A percentile compares a stretch with the other conserved stretches of the same genome.
These are phyloP conservation scores for Sebastes steindachneri DNA, from an alignment of 2,797 vertebrate species.

Conservation along the genomic window DNA sequence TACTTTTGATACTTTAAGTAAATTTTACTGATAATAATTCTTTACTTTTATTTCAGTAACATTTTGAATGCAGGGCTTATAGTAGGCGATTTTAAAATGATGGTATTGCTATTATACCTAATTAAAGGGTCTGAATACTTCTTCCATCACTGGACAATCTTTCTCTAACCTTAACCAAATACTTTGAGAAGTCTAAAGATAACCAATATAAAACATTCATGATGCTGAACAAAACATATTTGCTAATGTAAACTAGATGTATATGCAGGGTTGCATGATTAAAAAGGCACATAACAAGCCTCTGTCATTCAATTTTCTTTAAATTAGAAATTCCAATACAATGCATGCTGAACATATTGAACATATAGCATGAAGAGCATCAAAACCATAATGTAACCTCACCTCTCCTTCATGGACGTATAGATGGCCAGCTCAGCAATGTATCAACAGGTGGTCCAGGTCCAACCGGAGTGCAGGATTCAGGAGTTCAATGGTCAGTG, in stretches of 20 bases:
- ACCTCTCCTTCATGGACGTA: background rate
- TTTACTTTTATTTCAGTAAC: too few species aligned
- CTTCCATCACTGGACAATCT: background rate
- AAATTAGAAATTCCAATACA: background rate
- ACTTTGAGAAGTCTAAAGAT: background rate
- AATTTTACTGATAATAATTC: too few species aligned
- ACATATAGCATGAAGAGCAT: background rate
- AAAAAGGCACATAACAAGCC: background rate
- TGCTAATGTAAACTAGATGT: background rate
- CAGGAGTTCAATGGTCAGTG: conserved; percentile 56
- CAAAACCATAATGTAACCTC: too few species aligned
- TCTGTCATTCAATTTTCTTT: background rate
- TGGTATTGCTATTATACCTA: too few species aligned
- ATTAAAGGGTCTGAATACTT: background rate
- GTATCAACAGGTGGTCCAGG: conserved; percentile 56
- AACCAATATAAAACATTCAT: background rate
- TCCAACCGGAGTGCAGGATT: conserved; percentile 43
- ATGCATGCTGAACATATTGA: background rate
- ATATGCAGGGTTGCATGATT: background rate
- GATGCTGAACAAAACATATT: background rate
- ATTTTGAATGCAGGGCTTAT: too few species aligned
- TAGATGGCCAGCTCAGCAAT: conserved; percentile 12
- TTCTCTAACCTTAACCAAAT: background rate
- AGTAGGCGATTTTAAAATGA: too few species aligned
- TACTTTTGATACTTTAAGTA: background rate